Base-by-base conservation (phyloP, 2,113 vertebrate genomes). In the Manacus vitellinus region DNA sequence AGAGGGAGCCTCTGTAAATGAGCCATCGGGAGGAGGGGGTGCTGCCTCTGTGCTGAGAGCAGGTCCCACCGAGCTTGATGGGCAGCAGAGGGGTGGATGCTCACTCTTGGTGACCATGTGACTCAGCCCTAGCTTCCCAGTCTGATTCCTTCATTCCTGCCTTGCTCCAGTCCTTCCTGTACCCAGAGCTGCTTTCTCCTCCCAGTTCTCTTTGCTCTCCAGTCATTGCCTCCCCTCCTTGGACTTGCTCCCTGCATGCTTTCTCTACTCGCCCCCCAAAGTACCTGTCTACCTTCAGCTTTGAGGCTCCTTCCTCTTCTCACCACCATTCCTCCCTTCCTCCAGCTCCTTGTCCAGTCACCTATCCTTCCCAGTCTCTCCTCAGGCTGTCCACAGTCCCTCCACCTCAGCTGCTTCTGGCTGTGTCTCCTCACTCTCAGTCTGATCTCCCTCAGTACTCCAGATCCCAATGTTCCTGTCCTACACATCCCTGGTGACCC, bases 141-240 rank as follows among this genome's bases (percentile, higher is more conserved):
- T 33, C 46, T 70, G 58, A 68, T 37, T 49, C 39, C 47, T 91
- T 87, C 33, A 72, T n/a, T 46, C 46, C n/a, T 31, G 7, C 22
- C 31, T 65, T 85, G n/a, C 28, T 37, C 47, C 0, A 0, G 13
- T 71, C 22, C 30, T 61, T 75, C 14, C 37, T 61, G 7, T 25
- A 85, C 44, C 28, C n/a, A 37, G 51, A 43, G 19, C 22, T 92
- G 44, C 19, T 65, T 88, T 87, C 61, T 75, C 27, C 43, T 68
- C 51, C 21, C 68, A 52, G 9, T 89, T 28, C 4, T 9, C 14
- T 71, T 75, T 71, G 43, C 33, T 76, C 10, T 71, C 10, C 0
- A 2, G 7, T 54, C 58, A 47, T 24, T 79, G 44, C 19, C 19
- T 78, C 11, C 14, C 18, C 3, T 11, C 16, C 44, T 82, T 25